Evolutionary conservation across 2,113 vertebrate genomes (phyloP).

Genomic region (Lichenostomus cassidix): DNA sequence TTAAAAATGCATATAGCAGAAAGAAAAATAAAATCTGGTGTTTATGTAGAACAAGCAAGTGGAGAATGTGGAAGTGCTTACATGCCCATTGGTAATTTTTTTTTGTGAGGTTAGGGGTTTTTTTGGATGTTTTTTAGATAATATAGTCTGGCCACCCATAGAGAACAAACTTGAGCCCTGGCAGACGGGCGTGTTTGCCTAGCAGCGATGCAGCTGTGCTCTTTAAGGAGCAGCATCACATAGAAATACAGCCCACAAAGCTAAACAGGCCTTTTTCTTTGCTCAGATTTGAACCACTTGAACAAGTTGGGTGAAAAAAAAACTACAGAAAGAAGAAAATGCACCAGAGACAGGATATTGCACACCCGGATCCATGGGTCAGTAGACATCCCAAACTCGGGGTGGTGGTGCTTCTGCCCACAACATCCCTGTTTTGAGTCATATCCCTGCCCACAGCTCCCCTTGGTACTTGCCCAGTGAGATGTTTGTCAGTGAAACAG

Average conservation of each 20-base stretch:
- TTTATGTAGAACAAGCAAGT: not conserved
- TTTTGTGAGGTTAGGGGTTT: not conserved
- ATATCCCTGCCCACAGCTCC: not conserved
- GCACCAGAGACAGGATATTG: not conserved
- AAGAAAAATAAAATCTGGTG: not conserved
- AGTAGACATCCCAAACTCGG: accelerated
- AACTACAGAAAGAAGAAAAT: not conserved
- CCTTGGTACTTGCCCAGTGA: accelerated
- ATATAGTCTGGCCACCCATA: slow-evolving; percentile 24
- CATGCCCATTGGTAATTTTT: not conserved
- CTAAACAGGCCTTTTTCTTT: not conserved
- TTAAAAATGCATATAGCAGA: not conserved
- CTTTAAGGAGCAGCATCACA: slow-evolving; percentile 16
- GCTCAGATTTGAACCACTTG: not conserved
- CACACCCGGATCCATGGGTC: accelerated
- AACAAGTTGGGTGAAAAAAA: accelerated
- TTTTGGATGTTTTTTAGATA: not conserved
- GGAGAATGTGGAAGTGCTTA: not conserved
- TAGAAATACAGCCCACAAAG: not conserved
- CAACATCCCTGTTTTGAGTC: not conserved
- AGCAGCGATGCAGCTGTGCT: slow-evolving; percentile 9
- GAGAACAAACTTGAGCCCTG: not conserved
- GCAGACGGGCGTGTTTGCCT: not conserved
- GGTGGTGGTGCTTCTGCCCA: not conserved
- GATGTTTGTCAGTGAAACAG: not conserved